These are phyloP conservation scores for Glossophaga mutica DNA, from an alignment of 2,797 vertebrate genomes.

Conservation along the genomic window DNA sequence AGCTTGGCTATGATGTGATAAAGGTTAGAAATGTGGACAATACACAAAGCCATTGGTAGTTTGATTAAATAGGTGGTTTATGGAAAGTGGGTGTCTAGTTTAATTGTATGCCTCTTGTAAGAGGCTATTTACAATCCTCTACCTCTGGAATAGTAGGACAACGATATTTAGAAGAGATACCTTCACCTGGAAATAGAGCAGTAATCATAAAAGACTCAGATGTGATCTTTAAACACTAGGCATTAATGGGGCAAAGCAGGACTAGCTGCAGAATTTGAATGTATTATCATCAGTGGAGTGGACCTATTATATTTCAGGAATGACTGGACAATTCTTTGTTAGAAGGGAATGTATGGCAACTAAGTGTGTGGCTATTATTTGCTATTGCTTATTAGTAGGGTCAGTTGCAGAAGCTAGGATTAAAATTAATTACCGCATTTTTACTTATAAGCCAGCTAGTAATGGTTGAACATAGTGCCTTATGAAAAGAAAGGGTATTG, in stretches of 20 bases:
- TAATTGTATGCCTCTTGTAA: background rate
- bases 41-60: background rate
- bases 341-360: background rate
- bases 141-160: background rate
- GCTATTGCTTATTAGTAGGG: background rate
- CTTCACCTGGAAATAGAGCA: background rate
- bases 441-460: background rate
- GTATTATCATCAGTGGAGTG: background rate
- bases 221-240: background rate
- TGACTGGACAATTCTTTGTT: background rate
- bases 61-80: background rate
- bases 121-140: background rate
- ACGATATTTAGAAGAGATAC: background rate
- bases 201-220: background rate
- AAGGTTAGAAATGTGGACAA: background rate
- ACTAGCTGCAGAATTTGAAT: background rate
- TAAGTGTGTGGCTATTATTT: background rate
- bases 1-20: background rate
- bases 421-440: background rate
- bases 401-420: background rate
- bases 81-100: background rate
- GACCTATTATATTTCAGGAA: constrained; percentile 10
- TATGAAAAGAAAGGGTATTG: background rate
- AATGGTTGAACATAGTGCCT: background rate
- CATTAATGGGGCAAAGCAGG: background rate